These are phyloP conservation scores for Pseudotriccus pelzelni DNA, from an alignment of 2,797 vertebrate genomes.

Conservation along the genomic window DNA sequence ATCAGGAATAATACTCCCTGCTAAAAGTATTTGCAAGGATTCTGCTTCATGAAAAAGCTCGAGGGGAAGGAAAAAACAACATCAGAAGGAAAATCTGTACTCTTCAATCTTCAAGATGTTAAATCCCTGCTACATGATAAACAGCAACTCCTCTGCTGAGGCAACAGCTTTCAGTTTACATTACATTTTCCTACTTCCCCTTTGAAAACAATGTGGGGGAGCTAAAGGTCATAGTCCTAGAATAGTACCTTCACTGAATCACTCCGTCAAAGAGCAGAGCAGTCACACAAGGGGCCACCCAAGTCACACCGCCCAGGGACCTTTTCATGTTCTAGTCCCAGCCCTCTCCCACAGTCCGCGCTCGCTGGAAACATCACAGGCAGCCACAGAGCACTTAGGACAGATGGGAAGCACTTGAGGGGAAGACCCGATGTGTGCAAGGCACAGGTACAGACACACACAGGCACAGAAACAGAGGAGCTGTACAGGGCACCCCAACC, in stretches of 20 bases:
- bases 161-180: constrained; percentile 22
- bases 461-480: neutral
- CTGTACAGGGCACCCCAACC: neutral
- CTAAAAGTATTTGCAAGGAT: neutral
- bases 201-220: neutral
- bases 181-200: neutral
- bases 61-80: neutral
- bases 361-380: neutral
- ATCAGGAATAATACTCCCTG: neutral
- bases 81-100: neutral
- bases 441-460: accelerated
- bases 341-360: neutral
- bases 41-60: neutral
- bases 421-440: accelerated
- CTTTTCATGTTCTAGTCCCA: neutral
- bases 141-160: neutral
- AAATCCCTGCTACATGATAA: neutral
- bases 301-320: neutral
- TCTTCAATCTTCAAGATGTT: neutral
- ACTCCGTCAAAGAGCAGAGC: neutral
- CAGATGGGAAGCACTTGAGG: neutral
- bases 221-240: constrained; percentile 4
- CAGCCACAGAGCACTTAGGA: accelerated
- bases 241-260: neutral
- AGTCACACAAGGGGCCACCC: neutral